Base-by-base conservation (phyloP, 35 echinoderm and acorn worm genomes). In the Apostichopus japonicus region DNA sequence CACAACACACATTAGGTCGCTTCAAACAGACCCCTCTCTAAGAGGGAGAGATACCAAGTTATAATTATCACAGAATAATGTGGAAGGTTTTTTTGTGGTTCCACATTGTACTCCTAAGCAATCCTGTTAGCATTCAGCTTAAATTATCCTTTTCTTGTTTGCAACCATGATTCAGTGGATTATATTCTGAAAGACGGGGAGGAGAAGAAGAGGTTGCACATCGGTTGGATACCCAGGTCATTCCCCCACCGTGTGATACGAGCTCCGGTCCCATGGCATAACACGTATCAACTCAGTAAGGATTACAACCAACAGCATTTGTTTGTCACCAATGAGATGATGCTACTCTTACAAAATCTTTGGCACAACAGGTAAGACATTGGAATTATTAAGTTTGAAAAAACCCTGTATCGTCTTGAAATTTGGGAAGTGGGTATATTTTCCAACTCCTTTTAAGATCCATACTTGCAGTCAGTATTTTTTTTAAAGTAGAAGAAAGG, bases 101-200 rank as follows among this genome's bases (percentile, higher is more conserved):
- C 7, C 13, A 17, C 33, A 21, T 86, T 22, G 0, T 87, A 56
- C 24, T 86, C 57, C 23, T 92, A 6, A 65, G 55, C n/a, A 25
- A 9, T 4, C 6, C 59, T 72, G 19, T 6, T 23, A 73, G 17
- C 25, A 51, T 89, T 67, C 25, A 72, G 6, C 19, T 16, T 23
- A 14, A 7, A 56, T 62, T 6, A 10, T 87, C 55, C 22, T 87
- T 87, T 4, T 16, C 81, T 23, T 80, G 73, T 44, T 44, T 44
- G 2, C 2, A 44, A 44, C 23, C 54, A 16, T 88, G 55, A 54
- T 92, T 22, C 19, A 99, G 97, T 99, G 58, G 93, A 99, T 55
- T 99, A 99, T 92, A 99, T 99, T 87, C 79, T 99, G 10, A 96
- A 96, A 94, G 97, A 99, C 82, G 91, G 79, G 24, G 95, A 96